These are phyloP conservation scores for Sialis fuliginosa DNA, from an alignment of 2,888 invertebrate genomes.

Conservation along the genomic window DNA sequence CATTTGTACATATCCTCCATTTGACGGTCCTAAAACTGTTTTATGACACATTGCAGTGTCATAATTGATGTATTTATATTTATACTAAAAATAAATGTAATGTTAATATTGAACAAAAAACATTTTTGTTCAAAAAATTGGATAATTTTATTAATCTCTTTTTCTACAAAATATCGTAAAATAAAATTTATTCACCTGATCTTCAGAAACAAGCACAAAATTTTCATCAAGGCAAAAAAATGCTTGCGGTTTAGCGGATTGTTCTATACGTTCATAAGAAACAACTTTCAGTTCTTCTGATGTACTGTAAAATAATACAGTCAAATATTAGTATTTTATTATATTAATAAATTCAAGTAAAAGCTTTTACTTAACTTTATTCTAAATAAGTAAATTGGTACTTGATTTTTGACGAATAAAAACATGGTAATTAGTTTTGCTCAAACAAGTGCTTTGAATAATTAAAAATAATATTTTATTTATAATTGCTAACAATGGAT, in stretches of 20 bases:
- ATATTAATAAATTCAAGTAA: too few relatives aligned
- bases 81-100: constrained; percentile 30
- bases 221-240: constrained; percentile 31
- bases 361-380: too few relatives aligned
- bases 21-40: constrained; percentile 51
- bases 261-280: constrained; percentile 41
- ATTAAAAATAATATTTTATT: too few relatives aligned
- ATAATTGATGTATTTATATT: constrained; percentile 48
- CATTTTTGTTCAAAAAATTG: neutral
- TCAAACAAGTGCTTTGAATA: too few relatives aligned
- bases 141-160: neutral
- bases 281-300: constrained; percentile 24
- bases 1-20: constrained; percentile 36
- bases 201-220: constrained; percentile 39
- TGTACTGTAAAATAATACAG: constrained; percentile 3
- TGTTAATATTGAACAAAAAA: neutral
- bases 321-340: too few relatives aligned
- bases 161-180: neutral
- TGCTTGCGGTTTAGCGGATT: constrained; percentile 37
- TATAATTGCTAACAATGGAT: too few relatives aligned
- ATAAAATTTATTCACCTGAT: constrained; percentile 28
- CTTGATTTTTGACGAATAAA: too few relatives aligned
- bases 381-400: too few relatives aligned
- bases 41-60: constrained; percentile 42
- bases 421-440: too few relatives aligned